A percentile compares a stretch with the other conserved stretches of the same genome.
Conservation (phyloP, 2,113 vertebrate genomes). For the Blennius ocellaris region DNA sequence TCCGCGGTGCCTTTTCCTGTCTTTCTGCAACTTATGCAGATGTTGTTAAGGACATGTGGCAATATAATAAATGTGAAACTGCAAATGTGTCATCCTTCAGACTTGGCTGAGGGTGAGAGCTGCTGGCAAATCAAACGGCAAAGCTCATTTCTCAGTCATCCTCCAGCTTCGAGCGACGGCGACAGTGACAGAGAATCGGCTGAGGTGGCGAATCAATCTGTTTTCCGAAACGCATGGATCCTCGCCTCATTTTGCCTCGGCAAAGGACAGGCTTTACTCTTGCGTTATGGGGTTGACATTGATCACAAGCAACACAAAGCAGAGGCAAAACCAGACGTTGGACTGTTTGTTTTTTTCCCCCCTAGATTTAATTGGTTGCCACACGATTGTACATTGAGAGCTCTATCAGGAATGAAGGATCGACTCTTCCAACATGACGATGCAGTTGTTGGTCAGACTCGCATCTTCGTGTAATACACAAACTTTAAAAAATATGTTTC, state of each 20-base stretch:
- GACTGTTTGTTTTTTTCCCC: slow-evolving; percentile 50
- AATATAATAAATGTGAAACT: slow-evolving; percentile 9
- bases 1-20: background rate
- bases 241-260: slow-evolving; percentile 16
- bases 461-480: background rate
- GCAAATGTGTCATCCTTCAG: slow-evolving; percentile 28
- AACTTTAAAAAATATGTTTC: too few relatives aligned
- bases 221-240: slow-evolving; percentile 24
- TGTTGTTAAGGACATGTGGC: slow-evolving; percentile 9
- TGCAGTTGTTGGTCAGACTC: slow-evolving; percentile 22
- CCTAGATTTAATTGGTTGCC: slow-evolving; percentile 40
- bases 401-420: slow-evolving; percentile 31
- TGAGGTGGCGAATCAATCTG: slow-evolving; percentile 24
- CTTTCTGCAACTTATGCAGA: slow-evolving; percentile 12
- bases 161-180: slow-evolving; percentile 11
- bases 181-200: slow-evolving; percentile 25
- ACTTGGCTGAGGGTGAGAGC: slow-evolving; percentile 5
- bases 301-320: slow-evolving; percentile 14
- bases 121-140: slow-evolving; percentile 10
- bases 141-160: slow-evolving; percentile 31
- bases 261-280: slow-evolving; percentile 6
- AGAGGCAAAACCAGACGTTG: slow-evolving; percentile 33
- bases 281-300: slow-evolving; percentile 22
- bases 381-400: slow-evolving; percentile 1
- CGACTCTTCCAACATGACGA: slow-evolving; percentile 1